Evolutionary conservation across 2,888 invertebrate genomes (phyloP), one percentile per base, ranked within the genome.

Genomic region (Eueremaeus valkanovi): DNA sequence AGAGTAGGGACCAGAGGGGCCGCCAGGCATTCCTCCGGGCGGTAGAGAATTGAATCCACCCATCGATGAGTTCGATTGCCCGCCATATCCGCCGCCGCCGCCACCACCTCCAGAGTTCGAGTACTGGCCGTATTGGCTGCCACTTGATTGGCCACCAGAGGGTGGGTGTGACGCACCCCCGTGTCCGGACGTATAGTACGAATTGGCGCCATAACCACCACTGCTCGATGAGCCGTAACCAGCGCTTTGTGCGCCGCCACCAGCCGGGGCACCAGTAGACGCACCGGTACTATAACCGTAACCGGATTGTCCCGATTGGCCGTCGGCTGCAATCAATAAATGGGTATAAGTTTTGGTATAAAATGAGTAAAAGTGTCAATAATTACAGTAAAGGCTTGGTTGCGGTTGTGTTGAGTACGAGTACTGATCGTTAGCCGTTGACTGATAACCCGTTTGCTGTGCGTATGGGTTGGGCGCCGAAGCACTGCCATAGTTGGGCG

Each of bases 1-100:
- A 31, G 49, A 51, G 31, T 73, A 73, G 36, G 58, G 33, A 29
- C 63, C 40, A 31, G 75, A 33, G 9, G 72, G 75, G n/a, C 55
- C 61, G 33, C 63, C 33, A 33, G 58, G 61, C 63, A 63, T 63
- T 16, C 63, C 63, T 18, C 63, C 63, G 18, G 11, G 6, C 3
- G 63, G 18, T 11, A 63, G 31, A 5, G 55, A 24, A 31, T 31
- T 31, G 33, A 63, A 63, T 8, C 63, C 63, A 63, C 63, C 63
- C 63, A 63, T 16, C 18, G 63, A 33, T 3, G 31, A 33, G 18
- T 9, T 31, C n/a, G 63, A 31, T 63, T 63, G 63, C 8, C 63
- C 63, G 31, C 33, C 33, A 33, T 63, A 63, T 31, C 31, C 31
- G 21, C 16, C 16, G 63, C 63, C 63, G 5, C 11, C 6, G 11